Base-by-base conservation (phyloP, 2,888 invertebrate genomes). In the Dioctria linearis region DNA sequence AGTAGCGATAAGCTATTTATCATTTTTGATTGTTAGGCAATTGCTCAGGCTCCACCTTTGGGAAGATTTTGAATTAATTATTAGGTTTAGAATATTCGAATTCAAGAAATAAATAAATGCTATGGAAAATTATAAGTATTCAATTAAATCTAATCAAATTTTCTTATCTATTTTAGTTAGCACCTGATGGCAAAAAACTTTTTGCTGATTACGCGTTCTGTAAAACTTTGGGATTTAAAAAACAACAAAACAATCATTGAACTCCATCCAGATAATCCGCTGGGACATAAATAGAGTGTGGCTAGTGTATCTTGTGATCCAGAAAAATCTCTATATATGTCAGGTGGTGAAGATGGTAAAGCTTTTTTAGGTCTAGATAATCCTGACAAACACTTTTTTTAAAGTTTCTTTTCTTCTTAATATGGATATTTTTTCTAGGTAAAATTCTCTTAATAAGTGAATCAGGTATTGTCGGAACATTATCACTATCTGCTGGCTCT, bases 211-310 rank as follows among this genome's bases (percentile, higher is more conserved):
- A 98, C 90, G 92, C 92, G 98, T 1, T 90, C 91, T 11, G 89
- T 98, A 0, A 94, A 94, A 87, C 90, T 98, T 76, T 95, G 97
- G 94, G 95, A 98, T 86, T 90, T 98, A 57, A 96, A 96, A 90
- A 90, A 92, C 43, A 90, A 90, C 75, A 85, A 88, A n/a, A 84
- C 85, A 3, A 63, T 86, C 0, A 86, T 87, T 84, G 87, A 88
- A 82, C 85, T 88, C 4, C 84, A 84, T 63, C 82, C 85, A 40
- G 84, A 85, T 75, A 84, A 86, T 83, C 86, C 87, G 1, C 81
- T 88, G 59, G 90, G 92, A 4, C 93, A 93, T 82, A 88, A 90
- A n/a, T 89, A 89, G 54, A 87, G 90, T 57, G 90, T 93, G 0
- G 92, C 93, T 39, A 91, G 92, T 71, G 88, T 96, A 51, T 94